Percentiles rank a stretch among this genome's conserved stretches.
phyloP scores from a whole-genome alignment of 2,888 invertebrate species.

The Amphipyra tragopoginis region DNA sequence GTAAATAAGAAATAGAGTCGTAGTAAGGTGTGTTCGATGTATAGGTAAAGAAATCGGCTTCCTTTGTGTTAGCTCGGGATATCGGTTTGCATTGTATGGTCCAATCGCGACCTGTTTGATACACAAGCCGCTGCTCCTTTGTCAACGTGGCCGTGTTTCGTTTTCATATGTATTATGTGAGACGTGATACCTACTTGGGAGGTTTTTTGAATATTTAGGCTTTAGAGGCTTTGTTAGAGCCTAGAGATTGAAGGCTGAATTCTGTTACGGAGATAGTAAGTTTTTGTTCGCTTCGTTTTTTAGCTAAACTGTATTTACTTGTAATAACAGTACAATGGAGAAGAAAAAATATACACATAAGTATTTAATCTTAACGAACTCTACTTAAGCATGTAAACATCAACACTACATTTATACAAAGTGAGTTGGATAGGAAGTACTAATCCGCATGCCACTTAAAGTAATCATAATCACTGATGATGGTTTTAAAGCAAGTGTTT shows the following conservation, averaged over 20 bases:
- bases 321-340: too few relatives aligned
- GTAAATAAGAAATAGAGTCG: not conserved
- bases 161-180: constrained; percentile 12
- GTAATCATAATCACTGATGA: too few relatives aligned
- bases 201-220: constrained; percentile 10
- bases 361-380: too few relatives aligned
- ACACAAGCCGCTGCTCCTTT: constrained; percentile 28
- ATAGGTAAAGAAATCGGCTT: constrained; percentile 44
- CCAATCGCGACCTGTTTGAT: constrained; percentile 31
- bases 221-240: not conserved
- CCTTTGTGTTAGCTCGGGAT: constrained; percentile 49
- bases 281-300: not conserved
- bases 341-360: too few relatives aligned
- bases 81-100: constrained; percentile 42
- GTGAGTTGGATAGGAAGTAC: too few relatives aligned
- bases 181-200: not conserved
- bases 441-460: too few relatives aligned
- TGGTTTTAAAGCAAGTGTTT: too few relatives aligned
- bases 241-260: not conserved
- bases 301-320: too few relatives aligned
- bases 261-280: not conserved
- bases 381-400: too few relatives aligned
- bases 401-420: too few relatives aligned
- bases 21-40: constrained; percentile 1
- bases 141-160: constrained; percentile 6